A percentile compares a stretch with the other conserved stretches of the same genome.
Conservation (phyloP, 2,797 vertebrate species). For the Scolopax bukidnonensis region DNA sequence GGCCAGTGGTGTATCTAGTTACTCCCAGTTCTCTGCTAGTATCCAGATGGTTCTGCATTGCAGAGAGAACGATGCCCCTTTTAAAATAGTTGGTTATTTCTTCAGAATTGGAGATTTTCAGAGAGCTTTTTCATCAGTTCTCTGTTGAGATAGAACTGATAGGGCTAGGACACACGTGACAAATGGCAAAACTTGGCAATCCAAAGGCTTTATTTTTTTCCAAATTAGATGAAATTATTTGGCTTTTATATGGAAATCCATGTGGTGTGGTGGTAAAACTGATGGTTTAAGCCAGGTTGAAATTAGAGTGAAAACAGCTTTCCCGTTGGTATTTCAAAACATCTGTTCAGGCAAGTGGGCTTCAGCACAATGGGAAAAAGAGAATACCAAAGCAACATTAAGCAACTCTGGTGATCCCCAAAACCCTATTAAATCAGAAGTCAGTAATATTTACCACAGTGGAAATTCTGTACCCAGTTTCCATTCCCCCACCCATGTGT, state of each 20-base stretch:
- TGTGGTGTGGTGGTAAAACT: neutral
- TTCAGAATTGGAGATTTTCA: neutral
- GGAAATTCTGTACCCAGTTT: neutral
- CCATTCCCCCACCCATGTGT: accelerated
- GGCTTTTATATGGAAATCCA: neutral
- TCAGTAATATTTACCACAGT: neutral
- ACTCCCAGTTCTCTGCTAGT: neutral
- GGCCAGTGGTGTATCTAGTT: neutral
- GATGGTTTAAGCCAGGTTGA: neutral
- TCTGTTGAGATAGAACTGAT: neutral
- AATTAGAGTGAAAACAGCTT: conserved; percentile 3
- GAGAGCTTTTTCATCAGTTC: neutral
- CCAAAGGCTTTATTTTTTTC: neutral
- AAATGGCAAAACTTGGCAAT: neutral
- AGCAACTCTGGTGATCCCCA: neutral
- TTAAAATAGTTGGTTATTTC: neutral
- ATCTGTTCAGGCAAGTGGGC: neutral
- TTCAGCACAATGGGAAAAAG: neutral
- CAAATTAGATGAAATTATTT: neutral
- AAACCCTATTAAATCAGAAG: neutral
- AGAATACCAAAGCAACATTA: neutral
- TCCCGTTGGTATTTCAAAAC: neutral
- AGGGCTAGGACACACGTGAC: neutral
- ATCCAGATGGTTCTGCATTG: neutral
- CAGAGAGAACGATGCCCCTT: neutral